These are phyloP conservation scores for Apostichopus californicus DNA, from an alignment of 35 echinoderm and acorn worm species.

Conservation along the genomic window DNA sequence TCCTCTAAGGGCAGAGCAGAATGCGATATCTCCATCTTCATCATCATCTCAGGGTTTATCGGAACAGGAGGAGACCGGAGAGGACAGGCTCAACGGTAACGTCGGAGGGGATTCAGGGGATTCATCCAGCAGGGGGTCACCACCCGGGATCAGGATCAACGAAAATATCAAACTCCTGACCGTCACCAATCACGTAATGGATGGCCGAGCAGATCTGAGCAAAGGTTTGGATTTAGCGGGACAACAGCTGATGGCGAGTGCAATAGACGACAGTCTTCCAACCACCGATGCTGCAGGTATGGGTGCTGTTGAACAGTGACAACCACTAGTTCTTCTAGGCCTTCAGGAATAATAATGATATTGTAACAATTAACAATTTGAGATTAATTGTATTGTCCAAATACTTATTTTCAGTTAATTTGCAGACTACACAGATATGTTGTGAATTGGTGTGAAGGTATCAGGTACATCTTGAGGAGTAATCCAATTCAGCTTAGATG, in stretches of 20 bases:
- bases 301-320: not conserved
- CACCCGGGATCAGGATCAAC: slow-evolving; percentile 55
- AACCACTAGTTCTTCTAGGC: too few relatives aligned
- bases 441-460: too few relatives aligned
- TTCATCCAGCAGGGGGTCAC: slow-evolving; percentile 9
- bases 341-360: too few relatives aligned
- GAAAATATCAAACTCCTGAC: slow-evolving; percentile 62
- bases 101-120: not conserved
- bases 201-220: slow-evolving; percentile 5
- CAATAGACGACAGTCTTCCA: slow-evolving; percentile 51
- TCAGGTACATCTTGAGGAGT: too few relatives aligned
- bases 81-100: not conserved
- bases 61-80: not conserved
- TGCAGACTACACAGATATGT: too few relatives aligned
- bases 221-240: slow-evolving; percentile 42
- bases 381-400: too few relatives aligned
- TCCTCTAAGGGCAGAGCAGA: not conserved
- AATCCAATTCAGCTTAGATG: too few relatives aligned
- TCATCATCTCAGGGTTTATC: slow-evolving; percentile 5
- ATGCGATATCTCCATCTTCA: not conserved
- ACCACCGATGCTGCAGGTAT: not conserved
- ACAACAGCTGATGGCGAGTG: slow-evolving; percentile 56
- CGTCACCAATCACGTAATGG: slow-evolving; percentile 19
- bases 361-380: too few relatives aligned
- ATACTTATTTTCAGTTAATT: too few relatives aligned